Evolutionary conservation across 2,888 invertebrate species (phyloP).

Genomic region (Drosophila niveifrons): DNA sequence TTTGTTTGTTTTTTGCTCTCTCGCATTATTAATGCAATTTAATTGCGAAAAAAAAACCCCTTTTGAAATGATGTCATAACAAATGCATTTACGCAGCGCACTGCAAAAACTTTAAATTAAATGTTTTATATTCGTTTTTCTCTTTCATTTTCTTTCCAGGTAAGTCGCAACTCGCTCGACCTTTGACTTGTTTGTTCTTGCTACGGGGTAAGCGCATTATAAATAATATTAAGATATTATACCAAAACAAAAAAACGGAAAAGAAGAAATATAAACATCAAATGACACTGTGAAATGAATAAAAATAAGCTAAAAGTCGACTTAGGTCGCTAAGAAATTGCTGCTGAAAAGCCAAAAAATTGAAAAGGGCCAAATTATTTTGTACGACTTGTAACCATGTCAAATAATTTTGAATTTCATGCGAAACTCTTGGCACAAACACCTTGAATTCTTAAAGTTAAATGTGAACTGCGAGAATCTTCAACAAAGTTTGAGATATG

Average conservation of each 20-base stretch:
- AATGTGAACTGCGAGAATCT: background rate
- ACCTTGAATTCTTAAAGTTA: background rate
- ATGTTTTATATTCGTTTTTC: slow-evolving; percentile 4
- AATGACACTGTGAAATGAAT: background rate
- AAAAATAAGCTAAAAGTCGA: background rate
- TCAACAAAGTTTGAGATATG: too few species aligned
- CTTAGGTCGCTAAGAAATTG: background rate
- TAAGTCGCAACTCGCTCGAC: slow-evolving; percentile 24
- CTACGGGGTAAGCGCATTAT: slow-evolving; percentile 33
- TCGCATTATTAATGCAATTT: slow-evolving; percentile 15
- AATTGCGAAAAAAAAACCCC: slow-evolving; percentile 20
- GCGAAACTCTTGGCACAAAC: background rate
- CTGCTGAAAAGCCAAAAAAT: background rate
- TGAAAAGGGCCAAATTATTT: background rate
- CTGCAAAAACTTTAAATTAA: slow-evolving; percentile 16
- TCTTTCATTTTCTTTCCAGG: slow-evolving; percentile 35
- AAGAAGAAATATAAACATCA: background rate
- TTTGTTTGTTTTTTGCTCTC: background rate
- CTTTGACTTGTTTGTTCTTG: slow-evolving; percentile 8
- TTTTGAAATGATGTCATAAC: background rate
- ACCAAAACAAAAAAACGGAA: background rate
- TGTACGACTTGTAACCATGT: background rate
- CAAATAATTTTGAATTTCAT: background rate
- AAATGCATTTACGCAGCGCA: slow-evolving; percentile 11
- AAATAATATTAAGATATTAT: slow-evolving; percentile 5